These are phyloP conservation scores for Lasioglossum lativentre DNA, from an alignment of 2,888 invertebrate genomes.

Conservation along the genomic window DNA sequence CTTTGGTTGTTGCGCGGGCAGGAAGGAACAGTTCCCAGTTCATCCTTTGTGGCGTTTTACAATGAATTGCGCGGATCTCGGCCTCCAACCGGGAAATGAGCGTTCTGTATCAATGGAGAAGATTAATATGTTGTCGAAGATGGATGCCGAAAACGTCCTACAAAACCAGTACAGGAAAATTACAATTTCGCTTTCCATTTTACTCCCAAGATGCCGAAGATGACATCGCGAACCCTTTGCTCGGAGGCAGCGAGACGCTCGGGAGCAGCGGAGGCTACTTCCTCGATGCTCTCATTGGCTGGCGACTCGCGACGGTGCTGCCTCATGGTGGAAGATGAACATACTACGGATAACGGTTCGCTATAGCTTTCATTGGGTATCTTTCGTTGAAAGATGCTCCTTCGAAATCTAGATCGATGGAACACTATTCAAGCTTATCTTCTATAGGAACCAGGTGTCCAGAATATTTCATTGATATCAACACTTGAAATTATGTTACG, in stretches of 20 bases:
- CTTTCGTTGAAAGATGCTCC: not conserved
- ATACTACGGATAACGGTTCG: not conserved
- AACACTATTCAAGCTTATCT: too few species aligned
- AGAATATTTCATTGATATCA: too few species aligned
- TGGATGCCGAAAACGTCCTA: not conserved
- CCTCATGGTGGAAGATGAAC: not conserved
- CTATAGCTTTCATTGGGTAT: not conserved
- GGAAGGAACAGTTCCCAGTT: constrained; percentile 4
- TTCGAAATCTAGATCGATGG: too few species aligned
- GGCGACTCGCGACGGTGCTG: not conserved
- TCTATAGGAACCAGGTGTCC: too few species aligned
- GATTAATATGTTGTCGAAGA: not conserved
- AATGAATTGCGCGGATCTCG: not conserved
- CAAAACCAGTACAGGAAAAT: not conserved
- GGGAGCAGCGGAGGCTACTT: not conserved
- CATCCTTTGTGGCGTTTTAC: not conserved
- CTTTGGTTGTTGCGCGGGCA: not conserved
- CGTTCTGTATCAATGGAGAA: not conserved
- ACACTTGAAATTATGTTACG: too few species aligned
- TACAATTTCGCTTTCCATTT: not conserved
- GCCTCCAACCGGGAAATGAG: not conserved
- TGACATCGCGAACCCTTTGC: not conserved
- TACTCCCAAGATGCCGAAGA: not conserved
- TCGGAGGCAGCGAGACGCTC: not conserved
- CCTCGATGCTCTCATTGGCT: not conserved